Evolutionary conservation across 2,888 invertebrate species (phyloP), one percentile per base, ranked within the genome.

Genomic region (Amblyjoppa fuscipennis): DNA sequence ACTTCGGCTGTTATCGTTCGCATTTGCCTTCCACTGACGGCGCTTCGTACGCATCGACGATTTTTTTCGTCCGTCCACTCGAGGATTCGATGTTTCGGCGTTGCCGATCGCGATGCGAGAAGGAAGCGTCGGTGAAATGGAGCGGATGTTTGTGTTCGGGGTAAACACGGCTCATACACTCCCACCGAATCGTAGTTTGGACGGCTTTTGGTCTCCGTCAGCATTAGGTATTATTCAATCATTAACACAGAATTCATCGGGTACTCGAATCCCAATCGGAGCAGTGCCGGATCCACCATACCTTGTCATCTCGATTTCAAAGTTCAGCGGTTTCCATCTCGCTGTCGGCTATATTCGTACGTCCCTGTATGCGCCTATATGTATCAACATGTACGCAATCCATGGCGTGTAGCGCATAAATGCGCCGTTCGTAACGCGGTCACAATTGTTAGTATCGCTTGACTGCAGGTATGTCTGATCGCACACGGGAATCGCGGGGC

Each of bases 291-390:
- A 49, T 64, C n/a, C 31, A 34, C 49, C 28, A 28, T 64, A 31
- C 3, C 64, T 38, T 34, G 64, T 66, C 74, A 77, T 78, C 84
- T 77, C 59, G 61, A 81, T 81, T 81, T 64, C 78, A 85, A 78
- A 85, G 78, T 81, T 78, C 74, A 78, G 66, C 70, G 78, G 64
- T 81, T 81, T 85, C 73, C 45, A 69, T 78, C 61, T 73, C 38
- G 61, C 49, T 75, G 66, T 83, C 77, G 77, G 76, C 76, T 59
- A 71, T 13, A 7, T 31, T 20, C 13, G 13, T 66, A 16, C 34
- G 16, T 64, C 11, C 25, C 4, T 31, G 34, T 45, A 38, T 51
- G 6, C 16, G 31, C 34, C 70, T 31, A 31, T 51, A 64, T 3
- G 25, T 69, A 70, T 20, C 49, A 38, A 61, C 20, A 45, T 13